These are phyloP conservation scores for Drosophila asahinai DNA, from an alignment of 1,140 invertebrate genomes.

Conservation along the genomic window DNA sequence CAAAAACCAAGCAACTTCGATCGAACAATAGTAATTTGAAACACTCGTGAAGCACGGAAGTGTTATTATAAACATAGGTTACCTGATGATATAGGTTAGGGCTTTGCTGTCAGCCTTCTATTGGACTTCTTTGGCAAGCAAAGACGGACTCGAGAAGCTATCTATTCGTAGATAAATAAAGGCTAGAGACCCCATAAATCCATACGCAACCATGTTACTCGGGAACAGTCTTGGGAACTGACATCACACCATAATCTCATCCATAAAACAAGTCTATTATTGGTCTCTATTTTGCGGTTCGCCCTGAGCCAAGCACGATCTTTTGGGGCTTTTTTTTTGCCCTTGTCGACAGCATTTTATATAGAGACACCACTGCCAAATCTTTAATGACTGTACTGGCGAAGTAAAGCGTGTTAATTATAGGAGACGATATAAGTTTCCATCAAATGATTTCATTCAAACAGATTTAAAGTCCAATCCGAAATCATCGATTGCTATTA, in stretches of 20 bases:
- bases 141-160: slow-evolving; percentile 23
- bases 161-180: slow-evolving; percentile 3
- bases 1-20: slow-evolving; percentile 41
- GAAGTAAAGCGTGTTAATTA: slow-evolving; percentile 6
- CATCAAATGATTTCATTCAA: slow-evolving; percentile 17
- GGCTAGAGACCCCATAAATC: slow-evolving; percentile 16
- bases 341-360: slow-evolving; percentile 1
- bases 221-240: not conserved
- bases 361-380: slow-evolving; percentile 4
- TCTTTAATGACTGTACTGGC: slow-evolving; percentile 9
- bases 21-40: slow-evolving; percentile 24
- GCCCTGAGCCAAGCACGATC: slow-evolving; percentile 6
- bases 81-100: slow-evolving; percentile 30
- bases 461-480: not conserved
- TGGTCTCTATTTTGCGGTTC: slow-evolving; percentile 2
- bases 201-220: slow-evolving; percentile 8
- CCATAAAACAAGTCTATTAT: slow-evolving; percentile 17
- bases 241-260: slow-evolving; percentile 7
- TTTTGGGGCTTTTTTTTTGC: slow-evolving; percentile 18
- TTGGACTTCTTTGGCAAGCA: slow-evolving; percentile 26
- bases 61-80: slow-evolving; percentile 36
- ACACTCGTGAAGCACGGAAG: slow-evolving; percentile 19
- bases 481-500: slow-evolving; percentile 4
- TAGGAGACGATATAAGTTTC: not conserved
- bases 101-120: slow-evolving; percentile 17